phyloP scores from a whole-genome alignment of 2,888 invertebrate species.

The Orchesellides sinensis region DNA sequence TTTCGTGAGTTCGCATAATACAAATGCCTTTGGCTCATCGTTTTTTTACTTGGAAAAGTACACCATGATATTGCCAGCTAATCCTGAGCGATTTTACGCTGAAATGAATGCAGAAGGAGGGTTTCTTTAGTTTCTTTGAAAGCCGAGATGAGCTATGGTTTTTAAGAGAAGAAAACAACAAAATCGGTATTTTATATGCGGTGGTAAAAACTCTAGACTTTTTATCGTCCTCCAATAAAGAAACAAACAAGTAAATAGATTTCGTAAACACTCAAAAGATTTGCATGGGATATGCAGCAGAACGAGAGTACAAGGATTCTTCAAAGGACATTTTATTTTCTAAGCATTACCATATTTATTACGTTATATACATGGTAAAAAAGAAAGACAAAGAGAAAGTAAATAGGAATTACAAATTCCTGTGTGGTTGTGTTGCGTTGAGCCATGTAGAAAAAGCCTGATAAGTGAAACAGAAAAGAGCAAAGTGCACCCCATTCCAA shows the following conservation, averaged over 20 bases:
- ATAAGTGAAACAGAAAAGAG: background rate
- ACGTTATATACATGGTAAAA: constrained; percentile 32
- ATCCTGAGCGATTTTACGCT: too few species aligned
- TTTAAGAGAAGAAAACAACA: too few species aligned
- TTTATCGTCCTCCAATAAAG: background rate
- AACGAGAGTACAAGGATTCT: background rate
- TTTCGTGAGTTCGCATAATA: too few species aligned
- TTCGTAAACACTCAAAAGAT: constrained; percentile 43
- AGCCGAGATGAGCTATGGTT: too few species aligned
- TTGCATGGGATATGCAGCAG: constrained; percentile 8
- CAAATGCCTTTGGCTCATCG: background rate
- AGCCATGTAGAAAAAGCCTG: background rate
- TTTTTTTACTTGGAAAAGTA: background rate
- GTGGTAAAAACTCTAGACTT: background rate
- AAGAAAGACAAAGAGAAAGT: constrained; percentile 38
- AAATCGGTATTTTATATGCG: background rate
- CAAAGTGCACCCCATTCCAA: constrained; percentile 2
- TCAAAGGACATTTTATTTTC: constrained; percentile 40
- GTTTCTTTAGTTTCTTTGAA: too few species aligned
- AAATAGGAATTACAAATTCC: constrained; percentile 40
- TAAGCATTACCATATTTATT: constrained; percentile 54
- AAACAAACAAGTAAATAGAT: constrained; percentile 39
- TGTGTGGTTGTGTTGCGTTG: background rate
- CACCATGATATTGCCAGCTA: background rate
- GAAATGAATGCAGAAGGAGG: too few species aligned